A percentile compares a stretch with the other conserved stretches of the same genome.
Evolutionary conservation across 64 coral and sea anemone genomes (phyloP).

Genomic region (Acropora yongei): DNA sequence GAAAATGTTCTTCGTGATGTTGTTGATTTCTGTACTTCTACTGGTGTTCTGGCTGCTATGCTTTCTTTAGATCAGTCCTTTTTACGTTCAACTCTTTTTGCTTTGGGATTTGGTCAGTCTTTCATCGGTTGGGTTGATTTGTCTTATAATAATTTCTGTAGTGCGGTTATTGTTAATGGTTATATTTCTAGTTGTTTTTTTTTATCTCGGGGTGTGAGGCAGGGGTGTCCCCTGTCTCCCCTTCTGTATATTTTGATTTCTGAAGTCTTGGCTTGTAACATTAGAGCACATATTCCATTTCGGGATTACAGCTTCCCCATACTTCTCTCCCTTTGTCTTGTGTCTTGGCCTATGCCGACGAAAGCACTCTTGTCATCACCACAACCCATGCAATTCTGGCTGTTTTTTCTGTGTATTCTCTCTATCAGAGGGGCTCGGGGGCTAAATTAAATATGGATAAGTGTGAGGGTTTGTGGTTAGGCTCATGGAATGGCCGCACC

Average conservation of each 20-base stretch:
- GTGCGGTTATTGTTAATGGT: slow-evolving; percentile 39
- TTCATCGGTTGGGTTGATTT: background rate
- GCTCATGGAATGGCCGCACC: background rate
- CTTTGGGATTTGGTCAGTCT: slow-evolving; percentile 25
- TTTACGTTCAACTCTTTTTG: background rate
- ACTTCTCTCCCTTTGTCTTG: background rate
- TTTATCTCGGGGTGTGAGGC: background rate
- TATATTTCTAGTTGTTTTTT: background rate
- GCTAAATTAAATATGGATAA: background rate
- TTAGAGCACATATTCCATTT: background rate
- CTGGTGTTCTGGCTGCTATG: background rate
- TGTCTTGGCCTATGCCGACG: slow-evolving; percentile 28
- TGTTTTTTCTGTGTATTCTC: background rate
- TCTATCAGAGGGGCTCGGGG: background rate
- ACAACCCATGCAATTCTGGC: background rate
- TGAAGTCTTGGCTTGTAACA: background rate
- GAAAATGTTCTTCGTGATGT: slow-evolving; percentile 54
- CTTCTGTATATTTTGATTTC: background rate
- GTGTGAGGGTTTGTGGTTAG: slow-evolving; percentile 22
- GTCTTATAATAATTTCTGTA: background rate
- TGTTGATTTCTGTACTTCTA: background rate
- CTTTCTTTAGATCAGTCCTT: slow-evolving; percentile 30
- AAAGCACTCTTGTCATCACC: background rate
- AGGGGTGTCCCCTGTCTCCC: slow-evolving; percentile 4
- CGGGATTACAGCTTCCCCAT: background rate